Evolutionary conservation across 37 sponge, comb jelly and placozoan genomes (phyloP).

Genomic region (Diacarnus erythraeanus): DNA sequence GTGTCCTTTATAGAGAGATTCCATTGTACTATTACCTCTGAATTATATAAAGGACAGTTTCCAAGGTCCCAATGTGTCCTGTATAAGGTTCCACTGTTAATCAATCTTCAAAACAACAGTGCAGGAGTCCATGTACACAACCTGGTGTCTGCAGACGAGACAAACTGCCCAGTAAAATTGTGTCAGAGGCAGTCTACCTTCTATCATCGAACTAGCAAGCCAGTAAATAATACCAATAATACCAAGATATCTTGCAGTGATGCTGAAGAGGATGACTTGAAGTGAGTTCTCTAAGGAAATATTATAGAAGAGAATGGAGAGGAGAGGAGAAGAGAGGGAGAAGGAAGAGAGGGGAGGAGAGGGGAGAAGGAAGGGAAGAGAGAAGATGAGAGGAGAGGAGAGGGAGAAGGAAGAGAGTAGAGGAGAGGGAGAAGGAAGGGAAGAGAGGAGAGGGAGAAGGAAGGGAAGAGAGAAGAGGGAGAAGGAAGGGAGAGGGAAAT

Average conservation of each 20-base stretch:
- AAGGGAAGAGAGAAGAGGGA: constrained; percentile 8
- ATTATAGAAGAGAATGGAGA: neutral
- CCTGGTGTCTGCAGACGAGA: neutral
- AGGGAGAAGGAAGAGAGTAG: neutral
- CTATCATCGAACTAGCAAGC: neutral
- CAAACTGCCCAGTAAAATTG: neutral
- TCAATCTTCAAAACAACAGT: no score
- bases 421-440: neutral
- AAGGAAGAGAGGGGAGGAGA: neutral
- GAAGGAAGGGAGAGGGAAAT: constrained; percentile 18
- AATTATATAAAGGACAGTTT: no score
- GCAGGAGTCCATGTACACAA: no score
- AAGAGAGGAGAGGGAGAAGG: constrained; percentile 5
- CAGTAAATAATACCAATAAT: no score
- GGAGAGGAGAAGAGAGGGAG: constrained; percentile 14
- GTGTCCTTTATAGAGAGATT: no score
- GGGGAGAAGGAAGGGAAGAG: neutral
- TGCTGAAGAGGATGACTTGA: neutral
- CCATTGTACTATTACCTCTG: no score
- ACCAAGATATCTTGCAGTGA: no score
- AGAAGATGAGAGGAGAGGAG: neutral
- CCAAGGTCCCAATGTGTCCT: no score
- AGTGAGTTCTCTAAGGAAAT: neutral
- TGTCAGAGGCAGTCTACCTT: neutral
- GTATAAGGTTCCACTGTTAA: no score